A percentile compares a stretch with the other conserved stretches of the same genome.
These are phyloP conservation scores for Platycercus adscitus DNA, from an alignment of 2,113 vertebrate genomes.

Conservation along the genomic window DNA sequence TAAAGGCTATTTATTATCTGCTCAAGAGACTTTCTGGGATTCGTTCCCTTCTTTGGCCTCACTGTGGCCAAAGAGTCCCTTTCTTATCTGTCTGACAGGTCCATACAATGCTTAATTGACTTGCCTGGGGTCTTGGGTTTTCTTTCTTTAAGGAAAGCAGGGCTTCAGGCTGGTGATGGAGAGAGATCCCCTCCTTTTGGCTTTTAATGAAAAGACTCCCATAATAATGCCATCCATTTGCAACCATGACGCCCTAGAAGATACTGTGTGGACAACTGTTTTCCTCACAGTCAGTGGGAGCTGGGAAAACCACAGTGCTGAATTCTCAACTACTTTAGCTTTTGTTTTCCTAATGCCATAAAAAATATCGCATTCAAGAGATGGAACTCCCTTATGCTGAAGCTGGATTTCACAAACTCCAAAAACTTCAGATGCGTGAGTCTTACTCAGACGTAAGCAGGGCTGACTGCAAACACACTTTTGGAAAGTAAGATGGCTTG, in stretches of 20 bases:
- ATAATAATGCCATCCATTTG: constrained; percentile 46
- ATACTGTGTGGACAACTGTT: constrained; percentile 18
- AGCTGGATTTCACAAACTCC: not conserved
- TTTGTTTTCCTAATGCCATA: not conserved
- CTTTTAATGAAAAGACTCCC: constrained; percentile 52
- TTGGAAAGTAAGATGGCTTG: not conserved
- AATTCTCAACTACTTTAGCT: constrained; percentile 26
- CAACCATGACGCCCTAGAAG: constrained; percentile 42
- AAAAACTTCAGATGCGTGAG: not conserved
- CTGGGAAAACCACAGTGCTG: constrained; percentile 12
- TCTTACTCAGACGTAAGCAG: not conserved
- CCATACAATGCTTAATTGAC: constrained; percentile 64
- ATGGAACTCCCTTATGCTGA: not conserved
- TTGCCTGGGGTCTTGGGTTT: constrained; percentile 51
- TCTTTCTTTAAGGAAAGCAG: constrained; percentile 41
- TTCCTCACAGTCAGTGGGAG: not conserved
- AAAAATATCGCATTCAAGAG: not conserved
- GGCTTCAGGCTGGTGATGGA: constrained; percentile 23
- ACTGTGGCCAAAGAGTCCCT: constrained; percentile 27
- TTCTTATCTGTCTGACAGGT: constrained; percentile 63
- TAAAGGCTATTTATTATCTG: constrained; percentile 60
- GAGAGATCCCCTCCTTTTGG: constrained; percentile 41
- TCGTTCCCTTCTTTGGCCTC: constrained; percentile 7
- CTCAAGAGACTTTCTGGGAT: constrained; percentile 51
- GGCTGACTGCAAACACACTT: not conserved